These are phyloP conservation scores for Arenicola marina DNA, from an alignment of 2,888 invertebrate genomes.

Conservation along the genomic window DNA sequence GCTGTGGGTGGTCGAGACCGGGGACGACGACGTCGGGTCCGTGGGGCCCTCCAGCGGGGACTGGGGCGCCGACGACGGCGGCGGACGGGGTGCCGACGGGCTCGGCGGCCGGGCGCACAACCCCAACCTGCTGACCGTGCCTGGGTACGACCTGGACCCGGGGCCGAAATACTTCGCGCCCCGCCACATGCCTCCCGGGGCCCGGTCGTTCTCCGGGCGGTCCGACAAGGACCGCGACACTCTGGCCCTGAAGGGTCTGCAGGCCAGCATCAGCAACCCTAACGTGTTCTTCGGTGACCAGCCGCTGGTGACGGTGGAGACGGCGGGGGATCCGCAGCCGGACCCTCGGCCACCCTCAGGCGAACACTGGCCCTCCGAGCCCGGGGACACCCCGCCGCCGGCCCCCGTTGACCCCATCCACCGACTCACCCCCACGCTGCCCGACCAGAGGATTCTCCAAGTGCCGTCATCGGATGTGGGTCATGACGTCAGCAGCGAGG, in stretches of 20 bases:
- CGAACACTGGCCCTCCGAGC: neutral
- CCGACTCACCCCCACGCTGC: neutral
- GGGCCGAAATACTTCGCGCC: neutral
- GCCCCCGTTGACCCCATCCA: neutral
- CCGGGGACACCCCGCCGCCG: neutral
- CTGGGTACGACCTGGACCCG: neutral
- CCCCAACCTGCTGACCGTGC: neutral
- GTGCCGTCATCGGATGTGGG: neutral
- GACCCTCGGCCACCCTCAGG: neutral
- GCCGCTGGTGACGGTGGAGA: neutral
- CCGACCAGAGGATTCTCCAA: neutral
- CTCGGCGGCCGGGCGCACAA: no score
- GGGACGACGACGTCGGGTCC: neutral
- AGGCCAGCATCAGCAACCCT: constrained; percentile 26
- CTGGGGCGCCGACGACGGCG: neutral
- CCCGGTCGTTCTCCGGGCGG: neutral
- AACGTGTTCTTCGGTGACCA: constrained; percentile 28
- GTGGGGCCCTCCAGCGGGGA: neutral
- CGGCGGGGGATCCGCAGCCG: neutral
- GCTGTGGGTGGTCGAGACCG: constrained; percentile 17
- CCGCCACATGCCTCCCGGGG: neutral
- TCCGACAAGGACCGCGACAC: neutral
- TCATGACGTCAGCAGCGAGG: neutral
- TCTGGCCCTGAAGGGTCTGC: neutral
- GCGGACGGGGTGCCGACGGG: no score